phyloP scores from a whole-genome alignment of 1,140 invertebrate genomes.

The Yoshiicerus persimilis region DNA sequence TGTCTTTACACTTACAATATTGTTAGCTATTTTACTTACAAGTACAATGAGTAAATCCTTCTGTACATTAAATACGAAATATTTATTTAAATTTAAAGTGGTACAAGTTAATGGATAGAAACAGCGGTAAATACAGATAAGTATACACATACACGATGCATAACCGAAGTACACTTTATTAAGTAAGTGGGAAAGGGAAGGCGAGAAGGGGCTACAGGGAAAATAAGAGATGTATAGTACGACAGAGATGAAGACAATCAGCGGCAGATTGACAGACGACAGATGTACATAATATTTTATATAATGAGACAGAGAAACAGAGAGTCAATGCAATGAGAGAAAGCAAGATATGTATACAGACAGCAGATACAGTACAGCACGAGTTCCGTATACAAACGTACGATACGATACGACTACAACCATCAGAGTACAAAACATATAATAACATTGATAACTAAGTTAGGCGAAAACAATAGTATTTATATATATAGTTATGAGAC shows the following conservation, averaged over 20 bases:
- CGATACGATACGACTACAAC: neutral
- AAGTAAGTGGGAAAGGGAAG: neutral
- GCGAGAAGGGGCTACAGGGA: neutral
- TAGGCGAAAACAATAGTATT: neutral
- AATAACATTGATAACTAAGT: constrained; percentile 6
- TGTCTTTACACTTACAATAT: neutral
- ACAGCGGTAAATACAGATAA: neutral
- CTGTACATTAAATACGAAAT: neutral
- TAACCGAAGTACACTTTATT: neutral
- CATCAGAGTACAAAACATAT: neutral
- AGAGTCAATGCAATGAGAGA: neutral
- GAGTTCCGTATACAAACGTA: neutral
- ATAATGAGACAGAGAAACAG: neutral
- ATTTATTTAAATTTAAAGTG: neutral
- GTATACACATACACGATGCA: neutral
- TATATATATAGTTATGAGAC: neutral
- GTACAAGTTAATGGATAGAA: neutral
- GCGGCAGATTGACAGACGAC: neutral
- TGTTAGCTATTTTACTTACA: neutral
- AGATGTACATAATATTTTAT: neutral
- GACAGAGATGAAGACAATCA: neutral
- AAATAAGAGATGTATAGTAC: constrained; percentile 18
- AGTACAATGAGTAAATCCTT: neutral
- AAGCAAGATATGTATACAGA: neutral
- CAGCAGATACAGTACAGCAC: neutral